phyloP scores from a whole-genome alignment of 2,888 invertebrate species.

The Chaitophorus viminalis region DNA sequence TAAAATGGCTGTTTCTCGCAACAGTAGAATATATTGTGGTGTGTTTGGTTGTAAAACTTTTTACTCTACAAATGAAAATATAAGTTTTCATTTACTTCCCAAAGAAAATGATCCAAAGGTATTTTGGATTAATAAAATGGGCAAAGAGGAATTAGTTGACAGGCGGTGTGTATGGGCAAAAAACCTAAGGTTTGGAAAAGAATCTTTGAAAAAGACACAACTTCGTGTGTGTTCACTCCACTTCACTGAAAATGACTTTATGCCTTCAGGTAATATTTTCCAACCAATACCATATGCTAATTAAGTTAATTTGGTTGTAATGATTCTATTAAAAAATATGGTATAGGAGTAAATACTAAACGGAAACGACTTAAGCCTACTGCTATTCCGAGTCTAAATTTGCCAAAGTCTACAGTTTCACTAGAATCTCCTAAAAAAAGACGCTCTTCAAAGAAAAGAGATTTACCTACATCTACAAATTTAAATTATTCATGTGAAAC shows the following conservation, averaged over 20 bases:
- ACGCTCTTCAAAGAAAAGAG: background rate
- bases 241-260: background rate
- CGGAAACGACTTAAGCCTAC: background rate
- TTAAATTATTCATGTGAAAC: background rate
- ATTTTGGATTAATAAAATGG: background rate
- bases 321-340: background rate
- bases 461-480: no score
- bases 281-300: background rate
- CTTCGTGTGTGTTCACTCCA: background rate
- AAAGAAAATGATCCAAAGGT: slow-evolving; percentile 12
- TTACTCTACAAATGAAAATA: background rate
- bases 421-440: background rate
- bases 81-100: slow-evolving; percentile 14
- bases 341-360: background rate
- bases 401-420: slow-evolving; percentile 1
- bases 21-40: background rate
- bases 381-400: slow-evolving; percentile 13
- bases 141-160: background rate
- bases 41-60: background rate
- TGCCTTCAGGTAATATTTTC: slow-evolving; percentile 1
- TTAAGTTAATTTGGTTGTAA: background rate
- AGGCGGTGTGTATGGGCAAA: background rate
- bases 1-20: background rate
- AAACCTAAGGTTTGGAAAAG: background rate
- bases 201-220: background rate